These are phyloP conservation scores for Pagrus major DNA, from an alignment of 2,113 vertebrate species.

Conservation along the genomic window DNA sequence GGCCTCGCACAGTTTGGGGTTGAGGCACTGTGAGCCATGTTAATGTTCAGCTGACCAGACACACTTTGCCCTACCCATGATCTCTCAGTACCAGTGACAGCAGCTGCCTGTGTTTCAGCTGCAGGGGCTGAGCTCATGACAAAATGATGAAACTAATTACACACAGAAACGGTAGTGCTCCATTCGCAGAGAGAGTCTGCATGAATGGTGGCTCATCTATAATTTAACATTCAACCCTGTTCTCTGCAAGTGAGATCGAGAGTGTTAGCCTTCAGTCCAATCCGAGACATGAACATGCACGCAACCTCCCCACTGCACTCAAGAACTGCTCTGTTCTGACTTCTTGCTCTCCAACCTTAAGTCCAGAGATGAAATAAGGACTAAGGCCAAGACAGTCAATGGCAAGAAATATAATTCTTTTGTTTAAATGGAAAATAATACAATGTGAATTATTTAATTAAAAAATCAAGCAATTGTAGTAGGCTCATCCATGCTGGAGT, in stretches of 20 bases:
- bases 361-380: neutral
- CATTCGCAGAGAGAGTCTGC: slow-evolving; percentile 34
- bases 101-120: slow-evolving; percentile 47
- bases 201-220: slow-evolving; percentile 56
- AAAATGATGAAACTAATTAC: slow-evolving; percentile 62
- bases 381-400: neutral
- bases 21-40: slow-evolving; percentile 53
- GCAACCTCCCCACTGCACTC: neutral
- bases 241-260: slow-evolving; percentile 25
- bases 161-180: slow-evolving; percentile 51
- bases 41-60: slow-evolving; percentile 63
- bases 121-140: slow-evolving; percentile 46
- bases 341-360: neutral
- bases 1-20: slow-evolving; percentile 44
- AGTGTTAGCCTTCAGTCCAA: slow-evolving; percentile 29
- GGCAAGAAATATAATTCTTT: neutral
- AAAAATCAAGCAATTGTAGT: neutral
- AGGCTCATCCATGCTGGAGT: neutral
- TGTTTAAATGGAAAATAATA: neutral
- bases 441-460: neutral
- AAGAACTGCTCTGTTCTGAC: neutral
- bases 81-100: slow-evolving; percentile 48
- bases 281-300: slow-evolving; percentile 10
- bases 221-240: slow-evolving; percentile 50
- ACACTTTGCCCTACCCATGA: slow-evolving; percentile 25